Conservation (phyloP, 2,113 vertebrate species). For the Embiotoca jacksoni region DNA sequence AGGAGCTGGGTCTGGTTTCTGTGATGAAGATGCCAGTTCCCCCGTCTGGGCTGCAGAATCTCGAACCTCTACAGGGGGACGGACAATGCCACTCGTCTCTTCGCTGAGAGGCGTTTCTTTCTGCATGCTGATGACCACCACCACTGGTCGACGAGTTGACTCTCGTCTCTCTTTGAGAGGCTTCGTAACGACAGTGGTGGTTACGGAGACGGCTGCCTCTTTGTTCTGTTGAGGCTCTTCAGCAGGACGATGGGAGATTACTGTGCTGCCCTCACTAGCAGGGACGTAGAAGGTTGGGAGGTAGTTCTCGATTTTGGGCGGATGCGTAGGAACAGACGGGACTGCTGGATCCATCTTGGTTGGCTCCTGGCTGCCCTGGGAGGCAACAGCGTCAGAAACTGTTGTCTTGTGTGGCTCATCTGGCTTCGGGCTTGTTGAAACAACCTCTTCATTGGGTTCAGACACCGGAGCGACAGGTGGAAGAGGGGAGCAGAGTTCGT, state of each 20-base stretch:
- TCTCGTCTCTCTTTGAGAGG: slow-evolving; percentile 68
- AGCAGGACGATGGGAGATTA: slow-evolving; percentile 31
- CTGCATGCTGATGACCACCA: slow-evolving; percentile 87
- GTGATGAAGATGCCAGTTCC: slow-evolving; percentile 22
- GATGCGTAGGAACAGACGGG: slow-evolving; percentile 52
- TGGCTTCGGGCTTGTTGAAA: slow-evolving; percentile 57
- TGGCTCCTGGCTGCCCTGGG: slow-evolving; percentile 7
- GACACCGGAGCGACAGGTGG: slow-evolving; percentile 28
- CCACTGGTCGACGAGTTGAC: slow-evolving; percentile 73
- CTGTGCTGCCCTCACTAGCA: slow-evolving; percentile 71
- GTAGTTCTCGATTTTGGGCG: slow-evolving; percentile 81
- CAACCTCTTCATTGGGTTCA: slow-evolving; percentile 39
- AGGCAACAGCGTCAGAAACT: slow-evolving; percentile 17
- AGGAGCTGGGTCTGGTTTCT: slow-evolving; percentile 24
- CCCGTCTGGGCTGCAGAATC: slow-evolving; percentile 68
- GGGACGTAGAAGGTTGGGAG: slow-evolving; percentile 94
- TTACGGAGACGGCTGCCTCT: slow-evolving; percentile 6
- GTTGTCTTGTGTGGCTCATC: slow-evolving; percentile 20
- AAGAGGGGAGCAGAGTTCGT: slow-evolving; percentile 69
- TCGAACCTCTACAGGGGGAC: slow-evolving; percentile 52
- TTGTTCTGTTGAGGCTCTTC: slow-evolving; percentile 32
- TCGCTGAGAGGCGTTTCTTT: slow-evolving; percentile 71
- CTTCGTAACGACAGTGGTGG: slow-evolving; percentile 39
- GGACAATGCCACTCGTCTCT: slow-evolving; percentile 41
- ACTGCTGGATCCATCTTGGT: slow-evolving; percentile 46